phyloP scores from a whole-genome alignment of 2,113 vertebrate species.

The Benitochromis conjunctus region DNA sequence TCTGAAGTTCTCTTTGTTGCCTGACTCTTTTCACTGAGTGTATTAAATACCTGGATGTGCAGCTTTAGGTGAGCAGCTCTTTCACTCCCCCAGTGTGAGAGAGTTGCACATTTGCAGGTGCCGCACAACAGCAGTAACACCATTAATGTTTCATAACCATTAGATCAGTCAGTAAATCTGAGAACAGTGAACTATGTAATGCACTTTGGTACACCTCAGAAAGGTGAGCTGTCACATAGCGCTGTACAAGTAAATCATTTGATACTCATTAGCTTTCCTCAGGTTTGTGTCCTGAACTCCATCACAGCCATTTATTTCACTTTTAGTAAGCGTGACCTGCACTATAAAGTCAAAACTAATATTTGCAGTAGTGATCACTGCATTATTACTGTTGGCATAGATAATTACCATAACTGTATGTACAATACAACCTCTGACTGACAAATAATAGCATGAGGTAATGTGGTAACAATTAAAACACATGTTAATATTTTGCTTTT shows the following conservation, averaged over 20 bases:
- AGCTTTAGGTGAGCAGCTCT: neutral
- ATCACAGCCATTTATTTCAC: neutral
- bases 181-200: neutral
- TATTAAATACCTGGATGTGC: neutral
- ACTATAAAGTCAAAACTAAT: neutral
- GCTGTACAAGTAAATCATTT: neutral
- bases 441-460: neutral
- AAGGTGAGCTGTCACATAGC: neutral
- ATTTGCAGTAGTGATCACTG: neutral
- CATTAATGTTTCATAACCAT: neutral
- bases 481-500: neutral
- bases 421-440: neutral
- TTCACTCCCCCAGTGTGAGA: neutral
- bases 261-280: neutral
- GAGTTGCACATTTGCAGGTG: neutral
- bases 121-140: neutral
- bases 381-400: neutral
- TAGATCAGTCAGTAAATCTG: neutral
- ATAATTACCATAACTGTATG: neutral
- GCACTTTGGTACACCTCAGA: neutral
- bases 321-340: neutral
- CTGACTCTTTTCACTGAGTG: neutral
- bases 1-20: neutral
- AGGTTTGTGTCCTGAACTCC: neutral
- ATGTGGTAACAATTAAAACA: neutral